Evolutionary conservation across 1,140 invertebrate species (phyloP).

Genomic region (Drosophila sproati): DNA sequence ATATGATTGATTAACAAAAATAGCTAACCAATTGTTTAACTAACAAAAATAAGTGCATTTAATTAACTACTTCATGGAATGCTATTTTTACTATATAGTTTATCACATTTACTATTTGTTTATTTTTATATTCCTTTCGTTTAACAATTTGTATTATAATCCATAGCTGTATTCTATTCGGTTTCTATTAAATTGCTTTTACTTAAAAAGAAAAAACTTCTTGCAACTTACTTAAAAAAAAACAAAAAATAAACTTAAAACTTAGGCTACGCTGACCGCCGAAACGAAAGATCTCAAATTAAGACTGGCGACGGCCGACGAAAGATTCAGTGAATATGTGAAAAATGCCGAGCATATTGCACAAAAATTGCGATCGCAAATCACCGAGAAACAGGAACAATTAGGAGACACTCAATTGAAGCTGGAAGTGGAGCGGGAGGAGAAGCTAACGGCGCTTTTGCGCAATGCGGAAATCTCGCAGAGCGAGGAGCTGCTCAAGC

Average conservation of each 20-base stretch:
- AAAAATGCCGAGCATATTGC: slow-evolving; percentile 74
- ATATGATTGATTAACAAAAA: slow-evolving; percentile 1
- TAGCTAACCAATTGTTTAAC: slow-evolving; percentile 29
- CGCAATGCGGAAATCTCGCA: slow-evolving; percentile 94
- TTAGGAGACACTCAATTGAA: slow-evolving; percentile 54
- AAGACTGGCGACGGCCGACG: slow-evolving; percentile 69
- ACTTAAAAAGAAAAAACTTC: slow-evolving; percentile 8
- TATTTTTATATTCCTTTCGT: not conserved
- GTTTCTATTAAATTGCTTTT: slow-evolving; percentile 34
- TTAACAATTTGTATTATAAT: slow-evolving; percentile 43
- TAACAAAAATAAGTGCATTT: slow-evolving; percentile 33
- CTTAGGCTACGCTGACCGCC: slow-evolving; percentile 66
- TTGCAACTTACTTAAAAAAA: slow-evolving; percentile 25
- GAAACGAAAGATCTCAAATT: slow-evolving; percentile 74
- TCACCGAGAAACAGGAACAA: slow-evolving; percentile 63
- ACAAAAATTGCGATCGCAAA: slow-evolving; percentile 66
- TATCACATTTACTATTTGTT: slow-evolving; percentile 36
- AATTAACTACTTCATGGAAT: slow-evolving; percentile 5
- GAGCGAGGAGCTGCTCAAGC: slow-evolving; percentile 90
- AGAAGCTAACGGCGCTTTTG: slow-evolving; percentile 91
- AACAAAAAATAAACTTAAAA: slow-evolving; percentile 22
- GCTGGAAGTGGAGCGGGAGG: slow-evolving; percentile 87
- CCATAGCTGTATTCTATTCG: slow-evolving; percentile 1
- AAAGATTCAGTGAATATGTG: slow-evolving; percentile 80
- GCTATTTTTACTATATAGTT: slow-evolving; percentile 27